phyloP scores from a whole-genome alignment of 1,140 invertebrate species.

The Zaprionus kolodkinae region DNA sequence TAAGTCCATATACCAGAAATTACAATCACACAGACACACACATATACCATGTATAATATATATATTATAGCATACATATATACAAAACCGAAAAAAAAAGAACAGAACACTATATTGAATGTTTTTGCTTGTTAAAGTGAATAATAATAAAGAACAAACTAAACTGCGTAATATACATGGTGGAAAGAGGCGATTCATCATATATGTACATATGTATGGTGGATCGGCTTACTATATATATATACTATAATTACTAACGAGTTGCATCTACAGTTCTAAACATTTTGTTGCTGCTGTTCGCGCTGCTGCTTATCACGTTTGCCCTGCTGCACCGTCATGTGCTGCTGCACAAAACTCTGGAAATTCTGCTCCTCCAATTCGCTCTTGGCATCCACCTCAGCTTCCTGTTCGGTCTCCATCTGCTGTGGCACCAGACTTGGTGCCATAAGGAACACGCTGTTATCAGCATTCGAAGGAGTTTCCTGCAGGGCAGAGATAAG shows the following conservation, averaged over 20 bases:
- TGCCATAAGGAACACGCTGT: conserved; percentile 61
- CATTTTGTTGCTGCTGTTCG: conserved; percentile 11
- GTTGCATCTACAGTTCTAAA: neutral
- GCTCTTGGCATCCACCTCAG: conserved; percentile 51
- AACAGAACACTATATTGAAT: conserved; percentile 80
- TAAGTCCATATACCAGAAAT: conserved; percentile 63
- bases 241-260: conserved; percentile 9
- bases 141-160: conserved; percentile 72
- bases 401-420: conserved; percentile 38
- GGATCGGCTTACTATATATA: neutral
- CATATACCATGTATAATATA: conserved; percentile 24
- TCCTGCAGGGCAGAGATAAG: conserved; percentile 28
- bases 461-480: conserved; percentile 34
- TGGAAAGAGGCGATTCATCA: neutral
- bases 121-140: conserved; percentile 83
- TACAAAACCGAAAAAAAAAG: conserved; percentile 40
- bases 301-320: conserved; percentile 52
- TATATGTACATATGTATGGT: neutral
- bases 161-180: conserved; percentile 30
- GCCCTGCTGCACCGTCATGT: conserved; percentile 49
- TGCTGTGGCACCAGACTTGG: conserved; percentile 55
- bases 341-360: conserved; percentile 60
- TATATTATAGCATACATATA: conserved; percentile 21
- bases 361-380: conserved; percentile 66
- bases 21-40: conserved; percentile 26